Evolutionary conservation across 1,140 invertebrate species (phyloP), one percentile per base, ranked within the genome.

Genomic region (Drosophila mayri): DNA sequence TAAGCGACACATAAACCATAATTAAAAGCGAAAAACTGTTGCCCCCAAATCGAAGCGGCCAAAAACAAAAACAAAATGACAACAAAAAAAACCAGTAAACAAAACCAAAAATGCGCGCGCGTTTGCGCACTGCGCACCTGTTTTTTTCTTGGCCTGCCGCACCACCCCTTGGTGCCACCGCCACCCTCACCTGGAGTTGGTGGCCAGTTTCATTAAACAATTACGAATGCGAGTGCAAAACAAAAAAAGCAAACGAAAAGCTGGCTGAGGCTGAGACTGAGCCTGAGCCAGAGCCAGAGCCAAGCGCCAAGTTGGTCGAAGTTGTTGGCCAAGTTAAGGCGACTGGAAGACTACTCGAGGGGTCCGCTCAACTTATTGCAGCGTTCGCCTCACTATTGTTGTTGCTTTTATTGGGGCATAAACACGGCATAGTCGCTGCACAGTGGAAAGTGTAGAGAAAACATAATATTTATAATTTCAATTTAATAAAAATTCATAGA

Each of bases 121-220:
- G 71, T 68, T 66, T 86, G 78, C 68, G 61, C 72, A 76, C 64
- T 72, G 79, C 72, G 82, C 83, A 86, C 83, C 83, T 86, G 83
- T 81, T 81, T 85, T 77, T 77, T 47, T 60, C 40, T 43, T 58
- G 28, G 10, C 32, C 22, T 11, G 38, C 46, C 41, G 37, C 18
- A 16, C n/a, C 28, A 14, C 58, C 41, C 37, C 12, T 40, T n/a
- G 10, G 18, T 22, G n/a, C 22, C 49, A 28, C 20, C 41, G 18
- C n/a, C 44, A 66, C 57, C 55, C 35, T 57, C 55, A 43, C 40
- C 59, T 40, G 25, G 37, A 61, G 59, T 62, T 72, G 84, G 79
- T 72, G 84, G 79, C 66, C 76, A 84, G 84, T 83, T 88, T 86
- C 82, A 84, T 90, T 64, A 88, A 88, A 88, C 85, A 84, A 88